Conservation (phyloP, 2,888 invertebrate genomes). For the Spilosoma lubricipeda region DNA sequence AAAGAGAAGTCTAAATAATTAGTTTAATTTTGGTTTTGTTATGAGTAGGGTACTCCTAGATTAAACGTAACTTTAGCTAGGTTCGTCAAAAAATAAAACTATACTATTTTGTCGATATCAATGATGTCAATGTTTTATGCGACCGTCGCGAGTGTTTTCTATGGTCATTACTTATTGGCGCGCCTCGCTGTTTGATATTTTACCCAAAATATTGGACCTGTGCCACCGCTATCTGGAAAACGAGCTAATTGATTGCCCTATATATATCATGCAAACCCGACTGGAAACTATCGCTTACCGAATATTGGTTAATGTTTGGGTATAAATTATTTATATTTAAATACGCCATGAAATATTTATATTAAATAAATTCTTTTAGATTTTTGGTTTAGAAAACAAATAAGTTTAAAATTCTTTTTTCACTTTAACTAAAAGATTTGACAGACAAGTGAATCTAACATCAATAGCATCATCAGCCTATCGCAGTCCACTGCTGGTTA, state of each 20-base stretch:
- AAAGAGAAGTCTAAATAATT: not conserved
- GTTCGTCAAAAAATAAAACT: not conserved
- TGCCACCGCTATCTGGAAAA: slow-evolving; percentile 38
- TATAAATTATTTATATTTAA: not conserved
- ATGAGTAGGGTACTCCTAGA: not conserved
- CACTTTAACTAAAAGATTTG: not conserved
- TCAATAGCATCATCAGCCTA: no score
- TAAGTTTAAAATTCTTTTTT: not conserved
- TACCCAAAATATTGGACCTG: slow-evolving; percentile 41
- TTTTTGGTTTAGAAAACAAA: not conserved
- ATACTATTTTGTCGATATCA: not conserved
- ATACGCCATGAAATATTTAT: not conserved
- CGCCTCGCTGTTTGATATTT: slow-evolving; percentile 28
- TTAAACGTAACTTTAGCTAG: not conserved
- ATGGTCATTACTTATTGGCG: slow-evolving; percentile 10
- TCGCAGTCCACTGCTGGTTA: no score
- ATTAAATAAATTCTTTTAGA: not conserved
- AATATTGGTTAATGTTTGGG: slow-evolving; percentile 31
- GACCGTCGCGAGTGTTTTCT: slow-evolving; percentile 9
- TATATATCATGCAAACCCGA: slow-evolving; percentile 33
- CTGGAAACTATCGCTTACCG: slow-evolving; percentile 33
- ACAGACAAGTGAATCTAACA: not conserved
- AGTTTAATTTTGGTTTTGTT: not conserved
- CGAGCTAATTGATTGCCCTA: slow-evolving; percentile 43
- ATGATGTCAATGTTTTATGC: not conserved